A percentile compares a stretch with the other conserved stretches of the same genome.
Conservation (phyloP, 2,888 invertebrate species). For the Spilarctia lutea region DNA sequence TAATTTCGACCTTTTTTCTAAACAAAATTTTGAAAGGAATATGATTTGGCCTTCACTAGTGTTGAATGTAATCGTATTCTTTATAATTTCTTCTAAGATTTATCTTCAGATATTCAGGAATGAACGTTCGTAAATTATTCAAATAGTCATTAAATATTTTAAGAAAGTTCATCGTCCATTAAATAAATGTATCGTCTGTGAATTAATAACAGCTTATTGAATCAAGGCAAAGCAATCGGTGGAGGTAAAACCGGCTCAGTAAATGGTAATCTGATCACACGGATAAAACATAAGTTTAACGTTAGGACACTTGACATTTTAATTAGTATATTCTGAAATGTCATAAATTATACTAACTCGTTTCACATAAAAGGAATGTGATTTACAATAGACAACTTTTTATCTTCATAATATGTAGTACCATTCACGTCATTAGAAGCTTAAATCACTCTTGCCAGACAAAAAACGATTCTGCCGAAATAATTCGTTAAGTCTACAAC, state of each 20-base stretch:
- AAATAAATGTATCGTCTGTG: constrained; percentile 16
- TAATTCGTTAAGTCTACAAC: constrained; percentile 40
- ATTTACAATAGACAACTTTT: constrained; percentile 42
- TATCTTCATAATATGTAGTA: constrained; percentile 31
- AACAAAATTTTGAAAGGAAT: not conserved
- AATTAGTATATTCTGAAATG: not conserved
- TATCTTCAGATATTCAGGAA: not conserved
- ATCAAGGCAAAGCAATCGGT: constrained; percentile 54
- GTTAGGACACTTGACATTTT: not conserved
- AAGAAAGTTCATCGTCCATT: not conserved
- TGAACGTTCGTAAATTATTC: not conserved
- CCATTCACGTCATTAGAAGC: constrained; percentile 28
- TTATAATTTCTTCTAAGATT: not conserved
- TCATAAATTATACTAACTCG: not conserved
- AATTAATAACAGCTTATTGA: constrained; percentile 59
- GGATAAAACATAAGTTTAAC: constrained; percentile 8
- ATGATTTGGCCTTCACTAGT: not conserved
- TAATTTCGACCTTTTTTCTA: not conserved
- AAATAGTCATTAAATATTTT: not conserved
- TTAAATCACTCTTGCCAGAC: constrained; percentile 24
- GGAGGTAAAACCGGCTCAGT: constrained; percentile 40
- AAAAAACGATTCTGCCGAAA: constrained; percentile 44
- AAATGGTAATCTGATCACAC: constrained; percentile 28
- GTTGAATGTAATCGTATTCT: not conserved
- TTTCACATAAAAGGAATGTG: constrained; percentile 21